Conservation (phyloP, 1,140 invertebrate species). For the Macrosteles quadrilineatus region DNA sequence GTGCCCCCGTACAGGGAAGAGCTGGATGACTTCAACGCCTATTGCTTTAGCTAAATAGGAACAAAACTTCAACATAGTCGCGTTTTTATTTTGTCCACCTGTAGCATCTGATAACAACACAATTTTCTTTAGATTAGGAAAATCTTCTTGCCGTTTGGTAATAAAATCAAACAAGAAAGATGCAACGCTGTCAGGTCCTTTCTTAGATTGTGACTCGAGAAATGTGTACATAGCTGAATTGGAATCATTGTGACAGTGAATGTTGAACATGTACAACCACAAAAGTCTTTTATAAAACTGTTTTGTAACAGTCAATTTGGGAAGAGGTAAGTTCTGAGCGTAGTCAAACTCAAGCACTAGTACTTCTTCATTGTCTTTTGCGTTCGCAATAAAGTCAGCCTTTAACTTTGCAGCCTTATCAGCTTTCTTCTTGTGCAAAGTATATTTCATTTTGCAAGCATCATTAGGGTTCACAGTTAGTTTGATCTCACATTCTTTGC, state of each 20-base stretch:
- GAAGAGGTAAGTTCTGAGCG: constrained; percentile 31
- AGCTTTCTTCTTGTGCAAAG: constrained; percentile 18
- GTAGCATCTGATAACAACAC: not conserved
- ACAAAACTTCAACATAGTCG: constrained; percentile 17
- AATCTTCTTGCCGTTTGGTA: not conserved
- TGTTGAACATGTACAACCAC: constrained; percentile 34
- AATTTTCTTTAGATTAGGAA: constrained; percentile 7
- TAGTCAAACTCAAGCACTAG: constrained; percentile 36
- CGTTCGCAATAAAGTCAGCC: not conserved
- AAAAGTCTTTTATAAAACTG: constrained; percentile 34
- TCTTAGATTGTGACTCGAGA: constrained; percentile 29
- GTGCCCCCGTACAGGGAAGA: constrained; percentile 38
- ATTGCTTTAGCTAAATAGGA: constrained; percentile 20
- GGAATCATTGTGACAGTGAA: constrained; percentile 27
- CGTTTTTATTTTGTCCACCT: constrained; percentile 6
- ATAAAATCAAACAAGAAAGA: constrained; percentile 16
- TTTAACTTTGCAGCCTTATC: constrained; percentile 11
- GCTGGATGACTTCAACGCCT: constrained; percentile 27
- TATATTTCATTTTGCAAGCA: constrained; percentile 12
- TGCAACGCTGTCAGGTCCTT: constrained; percentile 25
- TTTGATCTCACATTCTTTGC: constrained; percentile 29
- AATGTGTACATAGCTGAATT: constrained; percentile 25
- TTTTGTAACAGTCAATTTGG: constrained; percentile 28
- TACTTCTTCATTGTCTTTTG: constrained; percentile 20
- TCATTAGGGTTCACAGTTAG: constrained; percentile 28